These are phyloP conservation scores for Uropetala carovei DNA, from an alignment of 2,888 invertebrate genomes.

Conservation along the genomic window DNA sequence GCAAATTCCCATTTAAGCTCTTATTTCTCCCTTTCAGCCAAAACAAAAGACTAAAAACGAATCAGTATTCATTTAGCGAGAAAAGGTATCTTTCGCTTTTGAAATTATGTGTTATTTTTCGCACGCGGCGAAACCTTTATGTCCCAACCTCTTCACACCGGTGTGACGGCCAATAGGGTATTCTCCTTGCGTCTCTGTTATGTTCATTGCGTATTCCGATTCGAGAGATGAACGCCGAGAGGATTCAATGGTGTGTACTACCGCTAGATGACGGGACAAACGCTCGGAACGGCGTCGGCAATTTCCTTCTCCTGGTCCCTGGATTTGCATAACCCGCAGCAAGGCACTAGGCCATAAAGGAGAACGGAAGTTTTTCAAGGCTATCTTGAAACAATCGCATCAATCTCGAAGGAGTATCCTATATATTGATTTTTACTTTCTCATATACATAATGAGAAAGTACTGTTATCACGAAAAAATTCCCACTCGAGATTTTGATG, in stretches of 20 bases:
- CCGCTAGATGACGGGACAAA: slow-evolving; percentile 44
- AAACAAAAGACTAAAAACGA: too few relatives aligned
- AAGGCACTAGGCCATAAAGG: slow-evolving; percentile 13
- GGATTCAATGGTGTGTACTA: slow-evolving; percentile 36
- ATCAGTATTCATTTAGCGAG: too few relatives aligned
- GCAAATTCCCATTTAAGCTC: too few relatives aligned
- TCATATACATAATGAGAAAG: too few relatives aligned
- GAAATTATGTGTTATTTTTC: neutral
- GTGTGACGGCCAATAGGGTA: slow-evolving; percentile 11
- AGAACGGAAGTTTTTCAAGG: neutral
- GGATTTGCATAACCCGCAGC: slow-evolving; percentile 47
- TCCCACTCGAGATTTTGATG: too few relatives aligned
- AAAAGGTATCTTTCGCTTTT: too few relatives aligned
- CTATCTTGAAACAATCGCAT: neutral
- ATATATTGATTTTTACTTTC: too few relatives aligned
- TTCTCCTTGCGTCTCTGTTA: slow-evolving; percentile 21
- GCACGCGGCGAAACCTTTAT: neutral
- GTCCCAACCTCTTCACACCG: neutral
- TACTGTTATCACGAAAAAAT: too few relatives aligned
- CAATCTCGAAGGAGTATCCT: too few relatives aligned
- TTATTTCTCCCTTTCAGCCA: too few relatives aligned
- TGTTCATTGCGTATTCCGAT: slow-evolving; percentile 50
- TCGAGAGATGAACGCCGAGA: neutral
- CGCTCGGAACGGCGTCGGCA: slow-evolving; percentile 20
- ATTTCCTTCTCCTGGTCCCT: slow-evolving; percentile 32